A percentile compares a stretch with the other conserved stretches of the same genome.
These are phyloP conservation scores for Pocillopora grandis DNA, from an alignment of 92 coral and sea anemone genomes.

Conservation along the genomic window DNA sequence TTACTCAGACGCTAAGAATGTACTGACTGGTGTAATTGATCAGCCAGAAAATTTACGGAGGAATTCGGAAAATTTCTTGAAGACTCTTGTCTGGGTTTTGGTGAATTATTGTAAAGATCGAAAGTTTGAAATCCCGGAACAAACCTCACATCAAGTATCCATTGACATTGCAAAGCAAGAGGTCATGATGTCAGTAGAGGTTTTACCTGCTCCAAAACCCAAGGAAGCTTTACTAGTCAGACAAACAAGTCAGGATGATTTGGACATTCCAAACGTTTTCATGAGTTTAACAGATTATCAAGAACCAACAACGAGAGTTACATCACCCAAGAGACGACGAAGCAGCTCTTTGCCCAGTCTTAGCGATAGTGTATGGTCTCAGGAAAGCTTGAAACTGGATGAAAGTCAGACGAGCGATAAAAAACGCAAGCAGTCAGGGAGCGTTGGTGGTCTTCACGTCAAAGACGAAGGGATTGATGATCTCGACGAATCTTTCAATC, in stretches of 20 bases:
- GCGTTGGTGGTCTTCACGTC: constrained; percentile 33
- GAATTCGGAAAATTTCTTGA: constrained; percentile 84
- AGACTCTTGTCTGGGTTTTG: constrained; percentile 89
- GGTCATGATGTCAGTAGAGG: constrained; percentile 2
- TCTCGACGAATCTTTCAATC: constrained; percentile 54
- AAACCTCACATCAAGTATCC: not conserved
- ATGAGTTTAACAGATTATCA: constrained; percentile 8
- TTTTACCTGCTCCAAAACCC: constrained; percentile 10
- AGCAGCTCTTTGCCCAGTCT: constrained; percentile 83
- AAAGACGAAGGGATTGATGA: constrained; percentile 49
- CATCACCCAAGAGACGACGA: constrained; percentile 42
- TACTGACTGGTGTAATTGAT: constrained; percentile 93
- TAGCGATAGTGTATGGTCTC: constrained; percentile 87
- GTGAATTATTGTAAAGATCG: constrained; percentile 63
- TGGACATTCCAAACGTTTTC: constrained; percentile 37
- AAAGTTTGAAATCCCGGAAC: constrained; percentile 15
- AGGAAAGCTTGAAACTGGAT: constrained; percentile 64
- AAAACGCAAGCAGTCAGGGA: constrained; percentile 34
- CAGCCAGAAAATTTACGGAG: constrained; percentile 87
- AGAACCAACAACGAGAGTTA: constrained; percentile 1
- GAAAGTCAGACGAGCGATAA: constrained; percentile 39
- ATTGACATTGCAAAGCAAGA: constrained; percentile 14
- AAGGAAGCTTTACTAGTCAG: constrained; percentile 34
- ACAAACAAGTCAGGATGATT: constrained; percentile 55
- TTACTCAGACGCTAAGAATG: constrained; percentile 92